These are phyloP conservation scores for Daptonema setosum DNA, from an alignment of 2,888 invertebrate genomes.

Conservation along the genomic window DNA sequence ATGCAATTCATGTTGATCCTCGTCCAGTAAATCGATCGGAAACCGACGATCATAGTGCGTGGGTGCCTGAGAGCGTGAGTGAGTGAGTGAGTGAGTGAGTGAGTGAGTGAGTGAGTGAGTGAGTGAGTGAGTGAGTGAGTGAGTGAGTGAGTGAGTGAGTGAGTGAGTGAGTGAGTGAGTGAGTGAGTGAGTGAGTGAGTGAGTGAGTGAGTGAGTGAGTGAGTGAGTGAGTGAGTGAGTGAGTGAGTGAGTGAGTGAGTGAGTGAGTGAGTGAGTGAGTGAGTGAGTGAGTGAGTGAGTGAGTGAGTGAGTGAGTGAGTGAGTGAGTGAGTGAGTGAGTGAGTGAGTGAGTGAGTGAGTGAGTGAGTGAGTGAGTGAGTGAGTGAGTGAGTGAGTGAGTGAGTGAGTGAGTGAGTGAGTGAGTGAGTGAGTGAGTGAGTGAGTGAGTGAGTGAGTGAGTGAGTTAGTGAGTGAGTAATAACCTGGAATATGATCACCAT, in stretches of 20 bases:
- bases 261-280: not conserved
- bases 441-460: slow-evolving; percentile 21
- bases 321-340: not conserved
- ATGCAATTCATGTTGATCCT: slow-evolving; percentile 1
- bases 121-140: not conserved
- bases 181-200: not conserved
- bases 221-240: not conserved
- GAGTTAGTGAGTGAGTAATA: not conserved
- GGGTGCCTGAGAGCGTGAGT: slow-evolving; percentile 25
- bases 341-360: not conserved
- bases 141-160: not conserved
- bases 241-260: not conserved
- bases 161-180: not conserved
- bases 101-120: not conserved
- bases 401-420: not conserved
- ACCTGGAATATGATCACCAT: slow-evolving; percentile 20
- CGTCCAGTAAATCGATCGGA: slow-evolving; percentile 6
- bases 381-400: not conserved
- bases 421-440: slow-evolving; percentile 13
- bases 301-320: not conserved
- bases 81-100: not conserved
- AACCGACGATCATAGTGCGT: slow-evolving; percentile 23
- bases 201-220: not conserved
- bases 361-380: not conserved
- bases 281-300: not conserved